Evolutionary conservation across 2,113 vertebrate species (phyloP).

Genomic region (Festucalex cinctus): DNA sequence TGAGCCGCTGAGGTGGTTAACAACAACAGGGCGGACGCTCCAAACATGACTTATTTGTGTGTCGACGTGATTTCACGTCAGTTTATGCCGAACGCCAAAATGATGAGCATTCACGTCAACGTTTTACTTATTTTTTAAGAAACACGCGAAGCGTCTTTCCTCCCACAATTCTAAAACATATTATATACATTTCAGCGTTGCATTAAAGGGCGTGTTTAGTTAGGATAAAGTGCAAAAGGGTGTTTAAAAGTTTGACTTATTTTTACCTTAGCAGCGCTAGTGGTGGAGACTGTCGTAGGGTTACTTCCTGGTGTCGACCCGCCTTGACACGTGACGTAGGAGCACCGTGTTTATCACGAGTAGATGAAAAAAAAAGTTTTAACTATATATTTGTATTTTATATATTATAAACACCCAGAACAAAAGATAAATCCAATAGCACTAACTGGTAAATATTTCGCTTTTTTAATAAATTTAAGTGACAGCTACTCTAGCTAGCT

Average conservation of each 20-base stretch:
- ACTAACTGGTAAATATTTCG: not conserved
- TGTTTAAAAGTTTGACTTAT: not conserved
- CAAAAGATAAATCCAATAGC: not conserved
- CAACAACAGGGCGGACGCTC: not conserved
- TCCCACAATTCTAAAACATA: not conserved
- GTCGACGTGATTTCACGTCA: not conserved
- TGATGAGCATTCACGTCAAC: not conserved
- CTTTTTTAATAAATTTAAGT: not conserved
- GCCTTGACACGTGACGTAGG: not conserved
- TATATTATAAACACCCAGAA: not conserved
- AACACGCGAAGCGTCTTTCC: too few relatives aligned
- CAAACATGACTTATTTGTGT: not conserved
- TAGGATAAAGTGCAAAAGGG: not conserved
- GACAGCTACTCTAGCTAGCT: not conserved
- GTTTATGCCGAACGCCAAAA: not conserved
- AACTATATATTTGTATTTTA: not conserved
- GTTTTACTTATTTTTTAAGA: not conserved
- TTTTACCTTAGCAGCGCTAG: not conserved
- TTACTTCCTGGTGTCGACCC: not conserved
- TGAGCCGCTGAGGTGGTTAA: not conserved
- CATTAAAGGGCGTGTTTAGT: not conserved
- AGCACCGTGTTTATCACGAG: not conserved
- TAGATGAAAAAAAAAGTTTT: not conserved
- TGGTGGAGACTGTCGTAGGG: not conserved
- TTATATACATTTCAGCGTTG: not conserved